phyloP scores from a whole-genome alignment of 2,888 invertebrate genomes.

The Tupiocoris notatus region DNA sequence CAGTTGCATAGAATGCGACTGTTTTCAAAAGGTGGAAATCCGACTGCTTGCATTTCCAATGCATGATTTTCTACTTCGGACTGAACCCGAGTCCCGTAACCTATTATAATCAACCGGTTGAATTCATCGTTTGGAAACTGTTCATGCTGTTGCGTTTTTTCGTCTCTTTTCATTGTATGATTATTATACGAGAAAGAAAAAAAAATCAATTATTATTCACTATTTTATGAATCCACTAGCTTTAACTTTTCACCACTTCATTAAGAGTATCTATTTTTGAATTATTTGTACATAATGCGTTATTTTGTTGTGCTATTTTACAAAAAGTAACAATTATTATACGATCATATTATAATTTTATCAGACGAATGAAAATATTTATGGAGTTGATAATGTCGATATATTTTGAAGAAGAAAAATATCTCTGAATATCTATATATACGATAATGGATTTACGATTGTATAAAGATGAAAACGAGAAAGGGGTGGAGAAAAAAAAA shows the following conservation, averaged over 20 bases:
- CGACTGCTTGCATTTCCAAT: too few species aligned
- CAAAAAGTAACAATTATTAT: neutral
- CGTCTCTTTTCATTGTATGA: neutral
- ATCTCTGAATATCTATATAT: constrained; percentile 32
- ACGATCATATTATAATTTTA: constrained; percentile 36
- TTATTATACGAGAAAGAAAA: constrained; percentile 1
- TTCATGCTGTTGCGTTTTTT: constrained; percentile 14
- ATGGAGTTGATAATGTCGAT: constrained; percentile 27
- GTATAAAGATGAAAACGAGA: constrained; percentile 11
- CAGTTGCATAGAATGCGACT: too few species aligned
- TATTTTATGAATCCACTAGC: constrained; percentile 38
- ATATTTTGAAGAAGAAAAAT: constrained; percentile 37
- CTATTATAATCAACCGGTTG: too few species aligned
- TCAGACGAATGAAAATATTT: constrained; percentile 35
- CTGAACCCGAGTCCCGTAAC: too few species aligned
- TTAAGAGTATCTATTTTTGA: constrained; percentile 37
- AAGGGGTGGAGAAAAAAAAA: constrained; percentile 10
- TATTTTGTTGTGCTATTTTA: constrained; percentile 41
- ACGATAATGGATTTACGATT: constrained; percentile 20
- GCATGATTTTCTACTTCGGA: too few species aligned
- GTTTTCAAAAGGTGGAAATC: too few species aligned
- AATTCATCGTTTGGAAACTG: constrained; percentile 35
- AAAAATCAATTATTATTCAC: constrained; percentile 39
- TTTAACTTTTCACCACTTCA: constrained; percentile 38
- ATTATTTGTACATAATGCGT: constrained; percentile 38